Percentiles rank a stretch among this genome's conserved stretches.
phyloP scores from a whole-genome alignment of 1,140 invertebrate genomes.

The Sweltsa coloradensis region DNA sequence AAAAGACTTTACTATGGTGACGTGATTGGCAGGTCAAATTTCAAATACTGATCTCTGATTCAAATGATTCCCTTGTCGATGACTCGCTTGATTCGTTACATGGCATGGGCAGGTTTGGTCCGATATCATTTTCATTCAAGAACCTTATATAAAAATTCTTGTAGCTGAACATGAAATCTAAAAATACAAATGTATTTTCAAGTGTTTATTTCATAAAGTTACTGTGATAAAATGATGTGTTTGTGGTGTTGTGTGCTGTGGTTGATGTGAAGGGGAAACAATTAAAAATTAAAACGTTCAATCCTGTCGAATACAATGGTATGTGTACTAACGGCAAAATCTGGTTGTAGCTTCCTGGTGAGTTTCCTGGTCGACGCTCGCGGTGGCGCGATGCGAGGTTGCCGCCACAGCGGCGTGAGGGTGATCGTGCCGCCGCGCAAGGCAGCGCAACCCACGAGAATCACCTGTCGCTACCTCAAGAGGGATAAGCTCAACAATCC shows the following conservation, averaged over 20 bases:
- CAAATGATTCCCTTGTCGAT: too few species aligned
- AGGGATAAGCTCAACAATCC: conserved; percentile 71
- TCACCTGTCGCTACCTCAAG: conserved; percentile 81
- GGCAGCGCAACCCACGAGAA: conserved; percentile 81
- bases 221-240: not conserved
- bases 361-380: conserved; percentile 95
- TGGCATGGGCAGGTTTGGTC: too few species aligned
- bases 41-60: too few species aligned
- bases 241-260: not conserved
- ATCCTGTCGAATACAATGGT: not conserved
- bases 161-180: too few species aligned
- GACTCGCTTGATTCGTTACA: too few species aligned
- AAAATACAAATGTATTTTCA: too few species aligned
- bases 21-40: too few species aligned
- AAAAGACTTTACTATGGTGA: too few species aligned
- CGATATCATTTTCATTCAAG: too few species aligned
- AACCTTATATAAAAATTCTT: too few species aligned
- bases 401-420: conserved; percentile 85
- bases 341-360: conserved; percentile 71
- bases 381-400: conserved; percentile 92
- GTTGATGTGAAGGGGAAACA: too few species aligned
- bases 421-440: conserved; percentile 91
- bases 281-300: not conserved
- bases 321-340: too few species aligned
- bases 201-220: not conserved